Evolutionary conservation across 2,888 invertebrate species (phyloP).

Genomic region (Epirrhoe alternata): DNA sequence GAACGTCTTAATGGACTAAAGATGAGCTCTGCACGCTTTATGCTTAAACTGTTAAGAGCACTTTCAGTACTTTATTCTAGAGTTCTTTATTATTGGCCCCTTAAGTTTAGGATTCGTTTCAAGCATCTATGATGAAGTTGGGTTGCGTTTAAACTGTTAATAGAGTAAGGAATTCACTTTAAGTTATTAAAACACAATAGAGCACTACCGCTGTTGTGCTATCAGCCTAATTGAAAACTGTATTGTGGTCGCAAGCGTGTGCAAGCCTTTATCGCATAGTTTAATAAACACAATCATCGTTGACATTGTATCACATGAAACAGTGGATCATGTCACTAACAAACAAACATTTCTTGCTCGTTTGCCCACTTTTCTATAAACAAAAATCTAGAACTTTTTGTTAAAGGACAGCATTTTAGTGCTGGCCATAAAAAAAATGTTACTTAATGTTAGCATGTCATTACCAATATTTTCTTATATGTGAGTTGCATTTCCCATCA

Average conservation of each 20-base stretch:
- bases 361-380: no score
- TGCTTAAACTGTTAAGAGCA: constrained; percentile 35
- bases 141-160: constrained; percentile 51
- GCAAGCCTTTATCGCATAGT: constrained; percentile 22
- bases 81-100: constrained; percentile 24
- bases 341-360: no score
- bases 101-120: constrained; percentile 25
- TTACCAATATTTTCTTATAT: no score
- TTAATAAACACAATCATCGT: constrained; percentile 18
- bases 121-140: constrained; percentile 37
- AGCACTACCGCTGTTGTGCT: constrained; percentile 53
- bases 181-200: constrained; percentile 77
- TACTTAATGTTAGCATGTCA: no score
- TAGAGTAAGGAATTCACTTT: constrained; percentile 70
- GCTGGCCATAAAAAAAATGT: no score
- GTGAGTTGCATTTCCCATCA: no score
- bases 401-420: no score
- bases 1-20: constrained; percentile 40
- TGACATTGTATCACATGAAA: constrained; percentile 1
- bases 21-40: constrained; percentile 34
- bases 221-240: constrained; percentile 76
- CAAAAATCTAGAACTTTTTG: no score
- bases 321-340: background rate
- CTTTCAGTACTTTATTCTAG: constrained; percentile 31
- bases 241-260: constrained; percentile 53